Evolutionary conservation across 2,888 invertebrate genomes (phyloP).

Genomic region (Platerodrilus igneus): DNA sequence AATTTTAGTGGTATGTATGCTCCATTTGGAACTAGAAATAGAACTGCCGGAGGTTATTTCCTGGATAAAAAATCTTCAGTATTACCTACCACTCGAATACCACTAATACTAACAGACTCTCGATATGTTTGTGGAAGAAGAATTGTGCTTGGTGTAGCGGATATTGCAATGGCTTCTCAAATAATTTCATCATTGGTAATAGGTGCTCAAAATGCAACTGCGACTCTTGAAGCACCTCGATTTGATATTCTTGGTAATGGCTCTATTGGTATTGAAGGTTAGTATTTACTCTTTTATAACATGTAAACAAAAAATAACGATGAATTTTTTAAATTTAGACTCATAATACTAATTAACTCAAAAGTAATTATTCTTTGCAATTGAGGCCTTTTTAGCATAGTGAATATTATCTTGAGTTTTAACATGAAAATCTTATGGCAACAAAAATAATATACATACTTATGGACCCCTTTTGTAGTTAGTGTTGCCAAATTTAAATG

Average conservation of each 20-base stretch:
- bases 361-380: too few species aligned
- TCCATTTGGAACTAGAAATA: conserved; percentile 51
- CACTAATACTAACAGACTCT: conserved; percentile 44
- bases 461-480: too few species aligned
- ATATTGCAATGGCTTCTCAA: conserved; percentile 50
- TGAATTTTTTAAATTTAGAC: conserved; percentile 1
- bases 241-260: conserved; percentile 39
- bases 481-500: too few species aligned
- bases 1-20: conserved; percentile 53
- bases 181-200: conserved; percentile 49
- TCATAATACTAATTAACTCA: too few species aligned
- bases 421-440: too few species aligned
- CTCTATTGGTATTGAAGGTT: conserved; percentile 48
- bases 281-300: conserved; percentile 4
- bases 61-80: conserved; percentile 44
- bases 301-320: background rate
- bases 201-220: conserved; percentile 46
- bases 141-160: conserved; percentile 52
- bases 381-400: too few species aligned
- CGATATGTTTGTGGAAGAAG: conserved; percentile 50
- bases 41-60: conserved; percentile 53
- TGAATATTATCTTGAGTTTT: too few species aligned
- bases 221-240: conserved; percentile 52
- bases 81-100: conserved; percentile 38
- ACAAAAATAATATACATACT: too few species aligned